Base-by-base conservation (phyloP, 2,113 vertebrate species). In the Onychorhynchus coronatus region DNA sequence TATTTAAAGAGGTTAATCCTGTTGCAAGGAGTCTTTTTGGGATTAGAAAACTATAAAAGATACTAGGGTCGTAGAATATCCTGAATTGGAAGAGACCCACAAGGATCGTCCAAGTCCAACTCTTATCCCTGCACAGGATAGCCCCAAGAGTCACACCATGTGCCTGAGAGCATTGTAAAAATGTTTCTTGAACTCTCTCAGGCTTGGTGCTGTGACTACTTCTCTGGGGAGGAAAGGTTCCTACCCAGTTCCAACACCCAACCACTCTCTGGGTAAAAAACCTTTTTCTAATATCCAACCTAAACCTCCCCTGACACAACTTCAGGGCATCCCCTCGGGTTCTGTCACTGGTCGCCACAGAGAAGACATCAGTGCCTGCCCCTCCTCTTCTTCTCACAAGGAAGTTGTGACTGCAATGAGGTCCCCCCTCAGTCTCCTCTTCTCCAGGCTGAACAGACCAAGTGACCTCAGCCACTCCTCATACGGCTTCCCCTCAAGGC, bases 381-480 rank as follows among this genome's bases (percentile, higher is more conserved):
- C 10, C 30, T 74, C 23, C 12, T 41, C n/a, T 41, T 31, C 17
- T 14, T 20, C 8, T 76, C 46, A 31, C 2, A 3, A 53, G 24
- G 62, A 75, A 1, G 2, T 11, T 74, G 28, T 14, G 42, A 25
- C 12, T 24, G 12, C 19, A 25, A 30, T n/a, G 46, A 46, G 12
- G 6, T 39, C 11, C 53, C 24, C 8, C 30, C 9, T 61, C 46
- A 55, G 9, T 7, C 39, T 75, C 47, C n/a, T 46, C 37, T 35
- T 79, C 47, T 59, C 10, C 10, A 55, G 14, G 11, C 14, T 47
- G 25, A 83, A 22, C 55, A 55, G 14, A 5, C 11, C 71, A 62
- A 76, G 17, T 0, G 0, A 7, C 9, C 13, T 55, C 47, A 62
- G 11, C 27, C 14, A 4, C 27, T 33, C 5, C 1, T 52, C 24